Evolutionary conservation across 2,888 invertebrate genomes (phyloP).

Genomic region (Panorpa germanica): DNA sequence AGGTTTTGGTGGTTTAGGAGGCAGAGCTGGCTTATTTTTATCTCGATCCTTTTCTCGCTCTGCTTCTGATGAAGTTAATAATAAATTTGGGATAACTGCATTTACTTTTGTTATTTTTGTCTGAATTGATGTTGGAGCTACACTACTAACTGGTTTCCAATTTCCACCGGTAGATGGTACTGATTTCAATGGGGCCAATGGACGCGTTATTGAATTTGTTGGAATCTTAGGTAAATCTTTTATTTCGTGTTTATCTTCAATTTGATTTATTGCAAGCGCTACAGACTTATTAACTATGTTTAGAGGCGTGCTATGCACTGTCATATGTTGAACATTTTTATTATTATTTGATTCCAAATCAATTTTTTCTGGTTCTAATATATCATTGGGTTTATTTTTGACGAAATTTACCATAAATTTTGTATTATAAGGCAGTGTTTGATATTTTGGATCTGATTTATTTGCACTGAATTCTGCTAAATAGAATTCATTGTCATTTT

Average conservation of each 20-base stretch:
- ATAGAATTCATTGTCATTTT: conserved; percentile 11
- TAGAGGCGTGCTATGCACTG: conserved; percentile 33
- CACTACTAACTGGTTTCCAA: conserved; percentile 75
- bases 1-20: conserved; percentile 54
- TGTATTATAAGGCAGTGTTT: conserved; percentile 77
- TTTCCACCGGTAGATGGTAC: neutral
- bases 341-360: too few relatives aligned
- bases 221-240: conserved; percentile 11
- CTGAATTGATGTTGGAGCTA: conserved; percentile 59
- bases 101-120: conserved; percentile 24
- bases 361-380: too few relatives aligned
- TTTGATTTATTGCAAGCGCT: conserved; percentile 18
- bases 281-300: conserved; percentile 24
- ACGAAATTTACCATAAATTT: conserved; percentile 60
- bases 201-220: conserved; percentile 12
- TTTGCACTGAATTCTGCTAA: conserved; percentile 46
- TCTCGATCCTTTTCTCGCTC: conserved; percentile 30
- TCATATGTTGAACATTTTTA: conserved; percentile 26
- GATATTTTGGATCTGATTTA: conserved; percentile 80
- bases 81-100: conserved; percentile 26
- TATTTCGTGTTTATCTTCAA: conserved; percentile 12
- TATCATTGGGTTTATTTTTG: too few relatives aligned
- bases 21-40: conserved; percentile 55
- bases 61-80: conserved; percentile 25
- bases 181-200: conserved; percentile 9